These are phyloP conservation scores for Mormyrus proboscirostris DNA, from an alignment of 2,797 vertebrate genomes.

Conservation along the genomic window DNA sequence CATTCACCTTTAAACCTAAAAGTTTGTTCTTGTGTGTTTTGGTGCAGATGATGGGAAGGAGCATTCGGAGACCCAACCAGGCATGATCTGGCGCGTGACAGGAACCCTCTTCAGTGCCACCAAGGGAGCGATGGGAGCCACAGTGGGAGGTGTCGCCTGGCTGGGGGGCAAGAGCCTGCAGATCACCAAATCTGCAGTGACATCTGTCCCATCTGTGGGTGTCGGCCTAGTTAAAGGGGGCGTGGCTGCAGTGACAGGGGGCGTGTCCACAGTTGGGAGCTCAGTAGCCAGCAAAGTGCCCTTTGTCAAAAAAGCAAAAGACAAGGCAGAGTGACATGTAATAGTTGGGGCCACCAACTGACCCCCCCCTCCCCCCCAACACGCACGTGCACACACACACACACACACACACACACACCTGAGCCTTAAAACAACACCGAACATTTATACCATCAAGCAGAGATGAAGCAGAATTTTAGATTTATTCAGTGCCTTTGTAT, in stretches of 20 bases:
- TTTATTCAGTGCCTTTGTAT: slow-evolving; percentile 4
- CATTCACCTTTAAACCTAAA: not conserved
- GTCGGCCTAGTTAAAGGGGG: slow-evolving; percentile 66
- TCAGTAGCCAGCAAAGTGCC: slow-evolving; percentile 65
- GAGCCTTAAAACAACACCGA: slow-evolving; percentile 21
- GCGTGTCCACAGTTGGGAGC: slow-evolving; percentile 61
- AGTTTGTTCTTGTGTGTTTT: not conserved
- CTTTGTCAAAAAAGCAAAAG: slow-evolving; percentile 64
- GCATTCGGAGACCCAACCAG: slow-evolving; percentile 41
- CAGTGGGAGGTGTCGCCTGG: slow-evolving; percentile 66
- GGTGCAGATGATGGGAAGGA: slow-evolving; percentile 53
- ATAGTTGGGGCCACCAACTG: not conserved
- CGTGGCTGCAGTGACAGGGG: slow-evolving; percentile 61
- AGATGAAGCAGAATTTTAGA: slow-evolving; percentile 15
- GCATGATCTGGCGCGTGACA: slow-evolving; percentile 63
- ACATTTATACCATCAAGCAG: slow-evolving; percentile 12
- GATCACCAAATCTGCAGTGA: slow-evolving; percentile 65
- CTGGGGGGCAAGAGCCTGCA: slow-evolving; percentile 67
- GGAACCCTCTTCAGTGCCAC: slow-evolving; percentile 65
- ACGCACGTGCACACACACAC: too few relatives aligned
- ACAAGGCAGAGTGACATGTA: slow-evolving; percentile 64
- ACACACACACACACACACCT: not conserved
- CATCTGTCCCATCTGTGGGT: slow-evolving; percentile 55
- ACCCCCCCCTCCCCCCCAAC: too few relatives aligned
- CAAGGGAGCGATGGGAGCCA: slow-evolving; percentile 64